Evolutionary conservation across 1,140 invertebrate genomes (phyloP), one percentile per base, ranked within the genome.

Genomic region (Lepidurus couesii): DNA sequence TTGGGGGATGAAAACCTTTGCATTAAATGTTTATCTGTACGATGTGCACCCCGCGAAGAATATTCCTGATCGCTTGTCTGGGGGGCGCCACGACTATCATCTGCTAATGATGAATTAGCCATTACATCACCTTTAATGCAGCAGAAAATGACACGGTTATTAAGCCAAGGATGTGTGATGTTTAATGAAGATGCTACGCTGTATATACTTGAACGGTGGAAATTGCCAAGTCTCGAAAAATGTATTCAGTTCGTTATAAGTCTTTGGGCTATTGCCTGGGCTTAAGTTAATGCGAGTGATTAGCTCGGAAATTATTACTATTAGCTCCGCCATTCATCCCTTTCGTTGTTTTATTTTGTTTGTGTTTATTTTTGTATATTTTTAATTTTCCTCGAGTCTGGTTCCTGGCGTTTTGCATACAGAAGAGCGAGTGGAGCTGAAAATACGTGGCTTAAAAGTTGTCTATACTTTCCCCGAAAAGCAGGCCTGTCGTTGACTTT

Each of bases 111-210:
- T 65, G 16, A 65, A 65, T 65, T 65, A 65, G 53, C 21, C 13
- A n/a, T 65, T 13, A 21, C 21, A 21, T 65, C 53, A 65, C 13
- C 21, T 13, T 65, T 65, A 65, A 21, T 16, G 53, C 16, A 3
- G 16, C 53, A 65, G 53, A 65, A 65, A 65, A 65, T 65, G 53
- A 65, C 21, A 21, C 53, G 53, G 13, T 65, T 65, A 65, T 65
- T 65, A 65, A 21, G 16, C 53, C 53, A 65, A 9, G 21, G 53
- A 65, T 65, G n/a, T 21, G 53, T 13, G 21, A 7, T 65, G 53
- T 21, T n/a, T 65, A 65, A 65, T 65, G 16, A 21, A 65, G 53
- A 7, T 13, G 13, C 47, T 65, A 1, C 53, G 16, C 6, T 16
- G 8, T 65, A 21, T 65, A n/a, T 65, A 21, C 53, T 13, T 65